These are phyloP conservation scores for Drosophila bunnanda DNA, from an alignment of 2,888 invertebrate genomes.

Conservation along the genomic window DNA sequence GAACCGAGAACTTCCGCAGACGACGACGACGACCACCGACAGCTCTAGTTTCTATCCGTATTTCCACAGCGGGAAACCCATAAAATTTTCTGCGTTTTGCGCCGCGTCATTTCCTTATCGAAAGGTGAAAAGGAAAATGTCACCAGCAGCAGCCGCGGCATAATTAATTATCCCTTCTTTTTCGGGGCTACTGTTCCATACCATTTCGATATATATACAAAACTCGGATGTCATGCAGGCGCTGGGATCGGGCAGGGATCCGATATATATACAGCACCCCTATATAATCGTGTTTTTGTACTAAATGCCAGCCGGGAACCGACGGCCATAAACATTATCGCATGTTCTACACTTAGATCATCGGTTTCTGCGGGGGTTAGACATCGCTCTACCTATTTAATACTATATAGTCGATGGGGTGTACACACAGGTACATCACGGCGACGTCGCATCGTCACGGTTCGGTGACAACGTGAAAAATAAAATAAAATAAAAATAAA, in stretches of 20 bases:
- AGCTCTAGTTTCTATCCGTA: conserved; percentile 20
- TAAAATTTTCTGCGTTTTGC: conserved; percentile 45
- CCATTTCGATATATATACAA: conserved; percentile 20
- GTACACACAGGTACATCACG: conserved; percentile 65
- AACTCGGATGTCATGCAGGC: conserved; percentile 62
- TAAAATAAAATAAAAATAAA: conserved; percentile 35
- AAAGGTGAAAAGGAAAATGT: conserved; percentile 56
- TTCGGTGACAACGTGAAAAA: conserved; percentile 71
- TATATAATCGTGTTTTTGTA: conserved; percentile 48
- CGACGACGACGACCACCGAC: conserved; percentile 11
- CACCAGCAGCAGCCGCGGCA: conserved; percentile 60
- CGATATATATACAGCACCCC: conserved; percentile 60
- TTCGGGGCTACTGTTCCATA: conserved; percentile 45
- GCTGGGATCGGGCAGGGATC: conserved; percentile 45
- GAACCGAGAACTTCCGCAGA: conserved; percentile 43
- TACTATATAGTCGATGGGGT: conserved; percentile 14
- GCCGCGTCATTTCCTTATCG: conserved; percentile 75
- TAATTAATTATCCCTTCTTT: conserved; percentile 70
- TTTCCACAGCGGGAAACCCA: conserved; percentile 11
- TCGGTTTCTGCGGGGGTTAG: conserved; percentile 64
- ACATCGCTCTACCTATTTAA: conserved; percentile 20
- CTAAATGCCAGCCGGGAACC: conserved; percentile 25
- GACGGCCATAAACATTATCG: conserved; percentile 71
- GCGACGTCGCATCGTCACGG: conserved; percentile 67
- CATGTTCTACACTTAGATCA: conserved; percentile 77